A percentile compares a stretch with the other conserved stretches of the same genome.
Conservation (phyloP, 2,797 vertebrate genomes). For the Catharus ustulatus region DNA sequence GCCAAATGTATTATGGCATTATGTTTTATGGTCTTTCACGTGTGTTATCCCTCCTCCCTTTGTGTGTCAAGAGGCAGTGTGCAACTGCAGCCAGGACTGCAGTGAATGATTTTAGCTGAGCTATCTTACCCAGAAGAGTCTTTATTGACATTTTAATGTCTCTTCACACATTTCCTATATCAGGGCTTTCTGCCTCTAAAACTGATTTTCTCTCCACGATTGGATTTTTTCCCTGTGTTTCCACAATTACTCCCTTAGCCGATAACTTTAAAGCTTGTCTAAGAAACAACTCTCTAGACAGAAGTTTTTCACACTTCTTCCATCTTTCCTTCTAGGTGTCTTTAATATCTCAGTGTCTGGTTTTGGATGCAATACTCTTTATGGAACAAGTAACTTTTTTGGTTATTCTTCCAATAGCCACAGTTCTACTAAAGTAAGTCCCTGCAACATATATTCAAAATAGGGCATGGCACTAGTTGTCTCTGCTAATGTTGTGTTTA, state of each 20-base stretch:
- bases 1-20: conserved; percentile 23
- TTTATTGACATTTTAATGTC: conserved; percentile 49
- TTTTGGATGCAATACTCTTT: neutral
- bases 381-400: neutral
- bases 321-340: neutral
- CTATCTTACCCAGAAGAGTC: conserved; percentile 30
- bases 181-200: conserved; percentile 7
- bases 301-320: neutral
- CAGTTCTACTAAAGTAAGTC: neutral
- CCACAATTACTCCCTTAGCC: neutral
- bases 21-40: conserved; percentile 17
- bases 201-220: conserved; percentile 8
- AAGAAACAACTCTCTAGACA: neutral
- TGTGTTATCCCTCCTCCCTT: conserved; percentile 5
- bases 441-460: neutral
- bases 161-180: neutral
- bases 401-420: neutral
- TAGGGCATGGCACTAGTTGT: neutral
- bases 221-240: neutral
- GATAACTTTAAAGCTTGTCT: neutral
- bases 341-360: neutral
- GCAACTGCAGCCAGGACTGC: neutral
- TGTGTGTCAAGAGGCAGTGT: conserved; percentile 2
- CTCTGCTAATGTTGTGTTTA: neutral
- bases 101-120: conserved; percentile 21